Percentiles rank a stretch among this genome's conserved stretches.
Conservation (phyloP, 2,888 invertebrate species). For the Stenolophus ochropezus region DNA sequence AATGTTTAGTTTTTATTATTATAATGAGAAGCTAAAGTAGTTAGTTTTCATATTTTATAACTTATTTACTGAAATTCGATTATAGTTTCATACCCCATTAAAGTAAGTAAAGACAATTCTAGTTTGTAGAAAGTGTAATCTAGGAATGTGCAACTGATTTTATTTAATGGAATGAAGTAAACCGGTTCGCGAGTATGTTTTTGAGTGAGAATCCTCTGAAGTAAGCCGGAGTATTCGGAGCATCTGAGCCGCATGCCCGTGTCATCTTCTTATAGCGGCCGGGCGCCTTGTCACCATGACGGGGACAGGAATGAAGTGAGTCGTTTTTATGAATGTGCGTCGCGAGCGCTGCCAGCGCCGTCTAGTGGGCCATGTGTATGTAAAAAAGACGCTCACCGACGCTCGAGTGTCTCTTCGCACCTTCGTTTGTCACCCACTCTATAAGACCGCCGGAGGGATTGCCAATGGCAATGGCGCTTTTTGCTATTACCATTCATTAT, state of each 20-base stretch:
- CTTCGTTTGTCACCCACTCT: constrained; percentile 38
- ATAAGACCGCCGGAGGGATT: background rate
- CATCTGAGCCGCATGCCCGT: background rate
- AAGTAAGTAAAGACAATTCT: too few relatives aligned
- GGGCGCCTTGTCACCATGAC: background rate
- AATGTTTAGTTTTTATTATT: too few relatives aligned
- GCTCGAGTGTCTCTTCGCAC: constrained; percentile 37
- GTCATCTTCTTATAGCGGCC: background rate
- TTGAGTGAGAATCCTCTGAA: too few relatives aligned
- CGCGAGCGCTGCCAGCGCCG: background rate
- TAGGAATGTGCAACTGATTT: too few relatives aligned
- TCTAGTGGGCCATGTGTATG: constrained; percentile 41
- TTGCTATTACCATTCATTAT: constrained; percentile 8
- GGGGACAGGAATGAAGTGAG: constrained; percentile 13
- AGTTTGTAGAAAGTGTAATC: too few relatives aligned
- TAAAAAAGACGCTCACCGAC: constrained; percentile 30
- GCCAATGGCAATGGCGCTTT: background rate
- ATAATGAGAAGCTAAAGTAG: too few relatives aligned
- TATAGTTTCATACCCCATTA: too few relatives aligned
- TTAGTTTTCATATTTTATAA: too few relatives aligned
- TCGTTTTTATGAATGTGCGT: constrained; percentile 40
- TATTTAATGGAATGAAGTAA: too few relatives aligned
- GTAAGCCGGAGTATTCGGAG: too few relatives aligned
- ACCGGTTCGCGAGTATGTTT: too few relatives aligned
- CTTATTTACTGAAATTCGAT: too few relatives aligned